Conservation (phyloP, 2,113 vertebrate species). For the Leucopternis melanops region DNA sequence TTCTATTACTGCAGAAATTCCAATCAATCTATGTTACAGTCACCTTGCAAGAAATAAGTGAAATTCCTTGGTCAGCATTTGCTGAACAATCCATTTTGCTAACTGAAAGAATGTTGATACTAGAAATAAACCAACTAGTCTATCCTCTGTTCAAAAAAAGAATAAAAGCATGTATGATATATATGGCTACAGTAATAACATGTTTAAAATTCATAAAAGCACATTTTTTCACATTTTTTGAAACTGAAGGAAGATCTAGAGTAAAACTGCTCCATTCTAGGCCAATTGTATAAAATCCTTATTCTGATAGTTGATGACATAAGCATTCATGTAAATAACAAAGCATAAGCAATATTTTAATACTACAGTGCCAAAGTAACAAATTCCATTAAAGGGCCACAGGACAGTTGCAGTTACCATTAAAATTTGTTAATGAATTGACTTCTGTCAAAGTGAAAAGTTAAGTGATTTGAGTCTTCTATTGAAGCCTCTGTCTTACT, state of each 20-base stretch:
- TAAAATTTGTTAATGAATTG: background rate
- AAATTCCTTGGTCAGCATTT: constrained; percentile 45
- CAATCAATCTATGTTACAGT: constrained; percentile 40
- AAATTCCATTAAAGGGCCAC: background rate
- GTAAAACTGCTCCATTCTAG: background rate
- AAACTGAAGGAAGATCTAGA: background rate
- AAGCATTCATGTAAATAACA: background rate
- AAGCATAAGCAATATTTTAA: background rate
- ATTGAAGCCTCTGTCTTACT: background rate
- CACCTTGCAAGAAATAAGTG: constrained; percentile 20
- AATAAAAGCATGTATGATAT: background rate
- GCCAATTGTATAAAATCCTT: background rate
- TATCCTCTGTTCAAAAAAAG: background rate
- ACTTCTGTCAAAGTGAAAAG: background rate
- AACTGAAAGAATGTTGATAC: background rate
- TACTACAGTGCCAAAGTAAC: background rate
- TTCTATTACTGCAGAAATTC: constrained; percentile 39
- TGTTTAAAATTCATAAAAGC: background rate
- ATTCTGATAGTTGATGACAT: background rate
- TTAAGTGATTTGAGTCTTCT: background rate
- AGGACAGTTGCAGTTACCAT: background rate
- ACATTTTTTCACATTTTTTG: background rate
- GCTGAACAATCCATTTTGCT: background rate
- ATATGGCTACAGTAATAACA: background rate
- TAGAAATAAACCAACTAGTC: background rate